phyloP scores from a whole-genome alignment of 2,888 invertebrate species.

The Acheta domesticus region DNA sequence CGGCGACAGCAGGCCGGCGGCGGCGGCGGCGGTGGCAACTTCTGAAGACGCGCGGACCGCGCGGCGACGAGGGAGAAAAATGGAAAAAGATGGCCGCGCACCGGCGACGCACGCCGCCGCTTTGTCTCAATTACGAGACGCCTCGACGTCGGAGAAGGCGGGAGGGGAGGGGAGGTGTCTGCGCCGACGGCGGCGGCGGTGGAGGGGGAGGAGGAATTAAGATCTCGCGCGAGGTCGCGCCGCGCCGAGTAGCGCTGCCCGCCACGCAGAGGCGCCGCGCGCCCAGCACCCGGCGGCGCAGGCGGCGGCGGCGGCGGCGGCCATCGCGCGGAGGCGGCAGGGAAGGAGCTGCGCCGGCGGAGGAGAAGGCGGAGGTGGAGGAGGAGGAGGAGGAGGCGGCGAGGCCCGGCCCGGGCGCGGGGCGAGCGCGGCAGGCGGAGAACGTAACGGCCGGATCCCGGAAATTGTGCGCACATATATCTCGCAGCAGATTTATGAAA shows the following conservation, averaged over 20 bases:
- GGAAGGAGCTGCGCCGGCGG: not conserved
- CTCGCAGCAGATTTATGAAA: slow-evolving; percentile 87
- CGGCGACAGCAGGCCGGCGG: not conserved
- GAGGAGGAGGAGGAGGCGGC: slow-evolving; percentile 32
- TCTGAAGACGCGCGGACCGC: not conserved
- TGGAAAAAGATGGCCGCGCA: too few relatives aligned
- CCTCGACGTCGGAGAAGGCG: too few relatives aligned
- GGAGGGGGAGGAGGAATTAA: slow-evolving; percentile 12
- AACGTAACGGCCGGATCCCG: slow-evolving; percentile 81
- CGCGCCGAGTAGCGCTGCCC: slow-evolving; percentile 31
- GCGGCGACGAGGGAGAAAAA: not conserved
- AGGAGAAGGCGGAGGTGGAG: not conserved
- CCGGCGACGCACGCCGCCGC: too few relatives aligned
- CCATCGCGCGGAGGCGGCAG: not conserved
- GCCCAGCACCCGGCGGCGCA: not conserved
- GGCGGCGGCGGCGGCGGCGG: not conserved
- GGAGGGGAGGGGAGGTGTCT: too few relatives aligned
- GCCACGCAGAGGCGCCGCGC: not conserved
- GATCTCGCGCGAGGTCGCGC: not conserved
- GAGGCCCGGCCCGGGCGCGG: slow-evolving; percentile 36
- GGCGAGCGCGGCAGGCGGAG: slow-evolving; percentile 29
- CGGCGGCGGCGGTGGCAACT: not conserved
- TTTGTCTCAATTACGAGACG: too few relatives aligned
- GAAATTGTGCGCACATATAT: slow-evolving; percentile 89
- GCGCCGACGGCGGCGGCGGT: not conserved